Evolutionary conservation across 1,140 invertebrate genomes (phyloP).

Genomic region (Meloidogyne hapla): DNA sequence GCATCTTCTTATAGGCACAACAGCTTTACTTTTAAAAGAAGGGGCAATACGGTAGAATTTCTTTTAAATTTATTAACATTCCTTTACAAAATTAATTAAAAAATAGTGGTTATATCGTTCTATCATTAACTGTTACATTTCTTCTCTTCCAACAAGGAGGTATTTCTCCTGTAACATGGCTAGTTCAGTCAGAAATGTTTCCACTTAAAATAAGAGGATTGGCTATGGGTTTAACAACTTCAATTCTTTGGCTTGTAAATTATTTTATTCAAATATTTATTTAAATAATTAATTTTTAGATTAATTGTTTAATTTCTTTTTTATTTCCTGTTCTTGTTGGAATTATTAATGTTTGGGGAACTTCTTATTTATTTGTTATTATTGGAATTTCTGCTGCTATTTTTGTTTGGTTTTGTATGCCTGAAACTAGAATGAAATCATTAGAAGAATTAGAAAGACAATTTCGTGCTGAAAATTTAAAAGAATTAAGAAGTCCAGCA

Average conservation of each 20-base stretch:
- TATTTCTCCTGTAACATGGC: slow-evolving; percentile 26
- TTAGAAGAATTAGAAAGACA: slow-evolving; percentile 22
- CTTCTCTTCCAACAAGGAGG: slow-evolving; percentile 20
- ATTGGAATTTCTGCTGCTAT: slow-evolving; percentile 8
- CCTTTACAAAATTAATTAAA: neutral
- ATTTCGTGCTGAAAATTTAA: slow-evolving; percentile 14
- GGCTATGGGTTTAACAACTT: slow-evolving; percentile 17
- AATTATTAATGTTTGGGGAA: slow-evolving; percentile 14
- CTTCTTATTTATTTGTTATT: slow-evolving; percentile 13
- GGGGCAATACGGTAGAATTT: neutral
- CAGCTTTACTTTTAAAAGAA: slow-evolving; percentile 6
- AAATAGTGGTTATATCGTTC: slow-evolving; percentile 10
- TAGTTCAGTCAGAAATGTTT: slow-evolving; percentile 26
- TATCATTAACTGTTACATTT: slow-evolving; percentile 25
- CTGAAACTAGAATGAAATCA: slow-evolving; percentile 17
- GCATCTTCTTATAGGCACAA: slow-evolving; percentile 11
- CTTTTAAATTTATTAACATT: neutral
- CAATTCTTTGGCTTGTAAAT: slow-evolving; percentile 17
- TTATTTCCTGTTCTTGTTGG: slow-evolving; percentile 16
- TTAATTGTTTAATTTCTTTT: slow-evolving; percentile 17
- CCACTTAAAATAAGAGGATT: slow-evolving; percentile 11
- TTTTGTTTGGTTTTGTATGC: slow-evolving; percentile 26
- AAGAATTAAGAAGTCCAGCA: slow-evolving; percentile 13
- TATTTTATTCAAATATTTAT: neutral
- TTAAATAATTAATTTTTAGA: neutral